Conservation (phyloP, 2,113 vertebrate species). For the Gymnobelideus leadbeateri region DNA sequence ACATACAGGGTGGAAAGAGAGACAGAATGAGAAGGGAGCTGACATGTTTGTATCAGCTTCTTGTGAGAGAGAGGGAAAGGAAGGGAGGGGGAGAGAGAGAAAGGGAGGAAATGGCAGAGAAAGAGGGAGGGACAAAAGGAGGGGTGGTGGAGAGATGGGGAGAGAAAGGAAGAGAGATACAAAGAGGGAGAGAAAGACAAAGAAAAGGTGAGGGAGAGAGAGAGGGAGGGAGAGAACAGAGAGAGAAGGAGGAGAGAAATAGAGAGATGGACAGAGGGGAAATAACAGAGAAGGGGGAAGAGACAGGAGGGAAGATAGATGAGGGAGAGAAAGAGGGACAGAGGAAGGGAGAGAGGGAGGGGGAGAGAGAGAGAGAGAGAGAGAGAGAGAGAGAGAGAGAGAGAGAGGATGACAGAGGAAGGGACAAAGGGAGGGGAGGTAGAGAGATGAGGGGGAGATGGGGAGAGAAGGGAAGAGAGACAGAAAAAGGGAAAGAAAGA, state of each 20-base stretch:
- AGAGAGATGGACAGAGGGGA: slow-evolving; percentile 11
- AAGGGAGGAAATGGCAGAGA: background rate
- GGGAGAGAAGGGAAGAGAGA: too few relatives aligned
- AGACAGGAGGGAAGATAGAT: background rate
- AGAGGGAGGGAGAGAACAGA: slow-evolving; percentile 49
- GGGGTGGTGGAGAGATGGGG: slow-evolving; percentile 50
- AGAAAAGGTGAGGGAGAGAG: slow-evolving; percentile 13
- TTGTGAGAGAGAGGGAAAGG: background rate
- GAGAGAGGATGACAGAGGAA: background rate
- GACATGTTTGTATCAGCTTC: background rate
- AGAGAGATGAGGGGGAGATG: too few relatives aligned
- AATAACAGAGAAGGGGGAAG: background rate
- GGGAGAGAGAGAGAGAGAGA: too few relatives aligned
- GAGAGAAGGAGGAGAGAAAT: slow-evolving; percentile 36
- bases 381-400: too few relatives aligned
- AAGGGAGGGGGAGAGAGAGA: background rate
- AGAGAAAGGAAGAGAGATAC: background rate
- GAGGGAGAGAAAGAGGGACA: background rate
- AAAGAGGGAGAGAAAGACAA: slow-evolving; percentile 50
- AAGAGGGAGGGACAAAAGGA: slow-evolving; percentile 4
- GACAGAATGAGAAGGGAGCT: background rate
- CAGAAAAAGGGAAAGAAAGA: too few relatives aligned
- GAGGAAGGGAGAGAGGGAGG: background rate
- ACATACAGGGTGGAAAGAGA: background rate
- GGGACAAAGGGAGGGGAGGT: background rate